These are phyloP conservation scores for Cryptotis parvus DNA, from an alignment of 2,113 vertebrate species.

Conservation along the genomic window DNA sequence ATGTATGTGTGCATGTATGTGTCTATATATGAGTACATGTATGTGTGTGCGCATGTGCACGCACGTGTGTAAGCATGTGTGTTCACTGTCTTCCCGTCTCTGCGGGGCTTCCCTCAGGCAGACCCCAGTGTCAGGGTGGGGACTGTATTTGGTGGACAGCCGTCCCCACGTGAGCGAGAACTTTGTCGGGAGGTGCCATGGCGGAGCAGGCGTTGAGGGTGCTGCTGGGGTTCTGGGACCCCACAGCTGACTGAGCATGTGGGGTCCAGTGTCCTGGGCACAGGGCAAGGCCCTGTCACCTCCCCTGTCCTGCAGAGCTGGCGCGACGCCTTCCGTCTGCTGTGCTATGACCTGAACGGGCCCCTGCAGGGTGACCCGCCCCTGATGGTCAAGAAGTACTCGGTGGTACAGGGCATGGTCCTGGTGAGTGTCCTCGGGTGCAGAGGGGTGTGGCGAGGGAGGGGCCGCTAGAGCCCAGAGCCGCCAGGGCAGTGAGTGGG, in stretches of 20 bases:
- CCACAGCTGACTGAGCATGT: not conserved
- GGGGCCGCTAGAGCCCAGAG: no score
- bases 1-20: no score
- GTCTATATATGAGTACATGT: no score
- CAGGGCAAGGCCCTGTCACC: not conserved
- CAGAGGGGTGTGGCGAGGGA: no score
- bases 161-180: not conserved
- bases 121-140: no score
- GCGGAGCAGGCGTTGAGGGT: not conserved
- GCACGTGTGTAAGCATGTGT: no score
- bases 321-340: slow-evolving; percentile 80
- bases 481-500: no score
- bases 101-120: no score
- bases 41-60: no score
- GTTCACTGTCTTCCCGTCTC: no score
- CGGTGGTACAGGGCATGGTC: slow-evolving; percentile 74
- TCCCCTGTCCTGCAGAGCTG: slow-evolving; percentile 67
- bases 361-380: slow-evolving; percentile 63
- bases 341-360: slow-evolving; percentile 77
- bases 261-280: accelerated
- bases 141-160: no score
- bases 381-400: slow-evolving; percentile 79
- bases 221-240: not conserved
- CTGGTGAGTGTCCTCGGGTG: slow-evolving; percentile 73
- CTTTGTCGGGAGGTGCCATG: not conserved